Conservation (phyloP, 2,797 vertebrate species). For the Hipposideros larvatus region DNA sequence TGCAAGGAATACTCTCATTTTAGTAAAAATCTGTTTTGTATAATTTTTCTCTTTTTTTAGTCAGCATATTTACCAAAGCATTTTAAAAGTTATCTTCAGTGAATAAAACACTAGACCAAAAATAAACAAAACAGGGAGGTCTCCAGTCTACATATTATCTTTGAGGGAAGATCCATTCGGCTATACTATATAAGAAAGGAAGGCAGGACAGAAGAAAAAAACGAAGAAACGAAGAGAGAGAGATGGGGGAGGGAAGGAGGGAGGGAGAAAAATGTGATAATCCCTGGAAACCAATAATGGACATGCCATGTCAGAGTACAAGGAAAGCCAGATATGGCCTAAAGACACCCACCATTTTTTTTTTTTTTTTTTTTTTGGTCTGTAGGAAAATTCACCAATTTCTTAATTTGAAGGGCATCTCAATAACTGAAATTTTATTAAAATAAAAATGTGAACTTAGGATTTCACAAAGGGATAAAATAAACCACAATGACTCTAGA, state of each 20-base stretch:
- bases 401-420: not conserved
- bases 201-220: too few species aligned
- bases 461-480: not conserved
- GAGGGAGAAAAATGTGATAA: not conserved
- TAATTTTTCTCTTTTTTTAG: slow-evolving; percentile 1
- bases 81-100: not conserved
- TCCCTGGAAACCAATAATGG: not conserved
- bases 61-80: not conserved
- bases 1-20: not conserved
- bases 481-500: not conserved
- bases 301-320: not conserved
- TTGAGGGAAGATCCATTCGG: not conserved
- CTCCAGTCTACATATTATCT: not conserved
- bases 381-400: not conserved
- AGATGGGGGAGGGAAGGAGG: accelerated
- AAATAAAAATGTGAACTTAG: not conserved
- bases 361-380: not conserved
- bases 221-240: too few species aligned
- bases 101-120: not conserved
- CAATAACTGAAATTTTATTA: not conserved
- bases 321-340: not conserved
- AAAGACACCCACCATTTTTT: not conserved
- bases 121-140: not conserved
- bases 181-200: not conserved
- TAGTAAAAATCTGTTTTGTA: not conserved